These are phyloP conservation scores for Parthenolecanium corni DNA, from an alignment of 2,888 invertebrate species.

Conservation along the genomic window DNA sequence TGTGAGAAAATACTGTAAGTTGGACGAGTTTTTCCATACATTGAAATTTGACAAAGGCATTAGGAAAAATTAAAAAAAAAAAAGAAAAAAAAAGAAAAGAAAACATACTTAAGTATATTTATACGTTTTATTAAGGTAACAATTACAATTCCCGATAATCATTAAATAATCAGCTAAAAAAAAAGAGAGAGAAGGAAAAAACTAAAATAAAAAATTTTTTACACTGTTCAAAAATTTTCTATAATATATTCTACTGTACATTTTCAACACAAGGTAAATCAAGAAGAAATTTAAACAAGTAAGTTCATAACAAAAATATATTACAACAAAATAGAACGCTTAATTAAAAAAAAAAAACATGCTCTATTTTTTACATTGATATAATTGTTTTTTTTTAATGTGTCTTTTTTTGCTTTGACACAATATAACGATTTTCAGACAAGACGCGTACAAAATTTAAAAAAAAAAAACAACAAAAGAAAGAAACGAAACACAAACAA, in stretches of 20 bases:
- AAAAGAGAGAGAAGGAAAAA: constrained; percentile 16
- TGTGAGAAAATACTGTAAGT: no score
- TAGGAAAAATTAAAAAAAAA: no score
- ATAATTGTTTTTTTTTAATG: constrained; percentile 2
- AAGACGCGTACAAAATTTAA: neutral
- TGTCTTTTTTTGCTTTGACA: neutral
- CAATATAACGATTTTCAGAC: neutral
- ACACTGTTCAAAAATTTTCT: constrained; percentile 25
- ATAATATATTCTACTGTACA: constrained; percentile 17
- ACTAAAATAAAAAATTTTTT: constrained; percentile 16
- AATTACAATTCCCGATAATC: constrained; percentile 27
- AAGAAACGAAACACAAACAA: constrained; percentile 9
- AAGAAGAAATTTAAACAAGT: constrained; percentile 18
- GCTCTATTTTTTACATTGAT: constrained; percentile 6
- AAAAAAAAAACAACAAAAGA: neutral
- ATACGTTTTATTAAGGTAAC: constrained; percentile 29
- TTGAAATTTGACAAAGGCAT: no score
- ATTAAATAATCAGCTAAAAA: constrained; percentile 26
- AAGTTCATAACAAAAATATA: constrained; percentile 23
- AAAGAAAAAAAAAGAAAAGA: neutral
- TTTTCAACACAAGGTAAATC: constrained; percentile 24
- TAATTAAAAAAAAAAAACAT: neutral
- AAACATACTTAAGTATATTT: constrained; percentile 23
- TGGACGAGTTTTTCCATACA: no score
- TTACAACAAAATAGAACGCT: constrained; percentile 13